Evolutionary conservation across 2,888 invertebrate species (phyloP).

Genomic region (Pocota personata): DNA sequence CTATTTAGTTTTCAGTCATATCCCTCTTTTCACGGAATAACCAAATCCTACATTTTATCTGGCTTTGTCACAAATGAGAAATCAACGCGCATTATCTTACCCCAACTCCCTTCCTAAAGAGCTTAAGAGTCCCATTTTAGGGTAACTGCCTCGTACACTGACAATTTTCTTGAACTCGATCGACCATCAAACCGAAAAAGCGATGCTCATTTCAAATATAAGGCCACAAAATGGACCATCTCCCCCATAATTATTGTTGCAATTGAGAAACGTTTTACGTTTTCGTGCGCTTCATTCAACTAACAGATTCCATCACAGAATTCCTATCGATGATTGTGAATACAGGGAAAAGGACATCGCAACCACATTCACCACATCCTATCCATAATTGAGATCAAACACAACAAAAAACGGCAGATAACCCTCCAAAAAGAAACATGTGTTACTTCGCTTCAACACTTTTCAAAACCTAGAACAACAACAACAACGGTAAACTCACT

Average conservation of each 20-base stretch:
- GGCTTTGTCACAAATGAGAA: too few relatives aligned
- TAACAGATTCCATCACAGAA: constrained; percentile 46
- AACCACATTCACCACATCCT: constrained; percentile 28
- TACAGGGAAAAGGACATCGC: constrained; percentile 37
- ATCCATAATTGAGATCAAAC: constrained; percentile 51
- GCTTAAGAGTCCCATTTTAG: background rate
- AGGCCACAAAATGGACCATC: constrained; percentile 21
- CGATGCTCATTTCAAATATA: background rate
- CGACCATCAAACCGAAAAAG: constrained; percentile 37
- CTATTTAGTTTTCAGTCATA: too few relatives aligned
- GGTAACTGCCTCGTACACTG: background rate
- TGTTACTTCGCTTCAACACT: constrained; percentile 68
- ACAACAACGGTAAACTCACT: too few relatives aligned
- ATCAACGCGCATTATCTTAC: too few relatives aligned
- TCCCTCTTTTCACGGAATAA: too few relatives aligned
- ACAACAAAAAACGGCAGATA: constrained; percentile 39
- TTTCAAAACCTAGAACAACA: constrained; percentile 21
- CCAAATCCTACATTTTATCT: too few relatives aligned
- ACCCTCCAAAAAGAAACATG: constrained; percentile 50
- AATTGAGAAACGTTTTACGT: constrained; percentile 62
- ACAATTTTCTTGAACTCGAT: constrained; percentile 22
- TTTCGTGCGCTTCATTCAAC: constrained; percentile 39
- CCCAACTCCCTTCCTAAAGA: background rate
- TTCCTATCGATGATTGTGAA: constrained; percentile 33
- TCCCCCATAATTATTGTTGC: constrained; percentile 45